These are phyloP conservation scores for Oreochromis niloticus DNA, from an alignment of 2,113 vertebrate genomes.

Conservation along the genomic window DNA sequence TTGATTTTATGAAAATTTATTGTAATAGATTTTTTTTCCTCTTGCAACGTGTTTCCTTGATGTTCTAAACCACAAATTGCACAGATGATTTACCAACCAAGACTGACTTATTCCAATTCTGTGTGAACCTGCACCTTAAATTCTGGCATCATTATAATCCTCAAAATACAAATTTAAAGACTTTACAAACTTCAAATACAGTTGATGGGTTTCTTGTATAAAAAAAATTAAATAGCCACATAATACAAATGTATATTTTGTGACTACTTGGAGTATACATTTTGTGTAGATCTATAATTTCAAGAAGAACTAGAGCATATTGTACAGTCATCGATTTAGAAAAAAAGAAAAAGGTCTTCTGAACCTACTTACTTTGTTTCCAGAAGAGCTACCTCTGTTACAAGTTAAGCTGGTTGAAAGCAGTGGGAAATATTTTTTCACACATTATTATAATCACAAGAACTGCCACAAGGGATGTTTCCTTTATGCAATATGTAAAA, in stretches of 20 bases:
- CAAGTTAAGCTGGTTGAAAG: neutral
- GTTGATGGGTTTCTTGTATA: neutral
- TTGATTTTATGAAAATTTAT: neutral
- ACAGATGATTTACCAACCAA: neutral
- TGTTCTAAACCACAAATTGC: neutral
- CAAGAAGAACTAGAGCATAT: neutral
- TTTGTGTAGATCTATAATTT: neutral
- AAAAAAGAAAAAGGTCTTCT: neutral
- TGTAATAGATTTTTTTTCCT: neutral
- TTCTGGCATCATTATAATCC: neutral
- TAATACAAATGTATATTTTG: neutral
- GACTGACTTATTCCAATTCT: neutral
- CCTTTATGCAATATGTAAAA: neutral
- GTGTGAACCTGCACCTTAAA: neutral
- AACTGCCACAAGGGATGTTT: neutral
- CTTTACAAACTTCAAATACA: neutral
- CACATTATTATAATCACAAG: too few species aligned
- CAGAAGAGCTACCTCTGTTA: neutral
- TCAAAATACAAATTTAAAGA: neutral
- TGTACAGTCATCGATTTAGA: neutral
- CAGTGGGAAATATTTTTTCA: neutral
- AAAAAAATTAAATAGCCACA: neutral
- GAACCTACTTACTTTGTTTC: neutral
- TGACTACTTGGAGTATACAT: neutral
- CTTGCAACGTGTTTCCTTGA: neutral